phyloP scores from a whole-genome alignment of 2,113 vertebrate genomes.

The Ochotona curzoniae region DNA sequence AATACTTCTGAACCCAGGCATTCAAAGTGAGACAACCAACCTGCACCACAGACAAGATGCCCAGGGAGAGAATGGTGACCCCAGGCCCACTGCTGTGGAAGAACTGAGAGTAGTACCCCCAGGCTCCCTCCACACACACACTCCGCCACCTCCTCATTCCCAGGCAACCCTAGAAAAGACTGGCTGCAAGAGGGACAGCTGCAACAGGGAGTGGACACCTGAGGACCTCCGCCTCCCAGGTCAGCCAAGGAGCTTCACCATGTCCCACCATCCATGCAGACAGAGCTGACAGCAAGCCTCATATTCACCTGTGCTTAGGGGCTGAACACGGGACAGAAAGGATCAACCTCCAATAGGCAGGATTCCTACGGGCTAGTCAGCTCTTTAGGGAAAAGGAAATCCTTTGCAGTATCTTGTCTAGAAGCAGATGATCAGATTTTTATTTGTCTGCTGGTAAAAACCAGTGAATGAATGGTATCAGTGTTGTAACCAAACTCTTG shows the following conservation, averaged over 20 bases:
- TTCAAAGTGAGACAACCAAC: too few relatives aligned
- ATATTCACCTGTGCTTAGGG: too few relatives aligned
- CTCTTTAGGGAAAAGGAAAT: not conserved
- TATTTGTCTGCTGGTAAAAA: not conserved
- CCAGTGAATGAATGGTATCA: conserved; percentile 16
- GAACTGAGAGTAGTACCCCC: not conserved
- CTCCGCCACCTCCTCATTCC: not conserved
- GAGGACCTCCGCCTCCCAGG: not conserved
- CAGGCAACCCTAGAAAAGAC: not conserved
- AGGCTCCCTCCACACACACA: not conserved
- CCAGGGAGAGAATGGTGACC: not conserved
- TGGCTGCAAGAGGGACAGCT: not conserved
- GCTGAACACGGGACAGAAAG: not conserved
- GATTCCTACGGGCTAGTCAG: not conserved
- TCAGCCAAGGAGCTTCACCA: not conserved
- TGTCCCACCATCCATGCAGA: not conserved
- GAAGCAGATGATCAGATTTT: not conserved
- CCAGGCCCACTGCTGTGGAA: not conserved
- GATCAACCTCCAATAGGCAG: not conserved
- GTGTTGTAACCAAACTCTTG: not conserved
- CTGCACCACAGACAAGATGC: not conserved
- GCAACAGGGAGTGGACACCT: not conserved
- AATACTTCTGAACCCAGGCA: too few relatives aligned
- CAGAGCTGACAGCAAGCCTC: not conserved
- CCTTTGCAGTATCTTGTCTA: not conserved